Evolutionary conservation across 2,888 invertebrate species (phyloP).

Genomic region (Aphrophora alni): DNA sequence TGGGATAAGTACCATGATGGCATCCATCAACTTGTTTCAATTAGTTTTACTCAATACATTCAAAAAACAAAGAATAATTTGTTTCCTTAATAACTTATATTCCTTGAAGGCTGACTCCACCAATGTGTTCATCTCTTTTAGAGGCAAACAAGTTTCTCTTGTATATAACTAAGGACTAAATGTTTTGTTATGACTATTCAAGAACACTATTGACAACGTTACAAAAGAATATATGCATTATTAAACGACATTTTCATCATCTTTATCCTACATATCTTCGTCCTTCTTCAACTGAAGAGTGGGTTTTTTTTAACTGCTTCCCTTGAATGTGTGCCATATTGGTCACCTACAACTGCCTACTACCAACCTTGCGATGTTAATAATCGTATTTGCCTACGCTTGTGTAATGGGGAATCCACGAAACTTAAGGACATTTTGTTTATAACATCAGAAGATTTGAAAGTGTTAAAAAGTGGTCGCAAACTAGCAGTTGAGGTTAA

Average conservation of each 20-base stretch:
- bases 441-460: too few species aligned
- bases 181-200: too few species aligned
- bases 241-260: not conserved
- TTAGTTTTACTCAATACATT: too few species aligned
- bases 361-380: not conserved
- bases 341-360: not conserved
- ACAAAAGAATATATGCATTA: not conserved
- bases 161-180: too few species aligned
- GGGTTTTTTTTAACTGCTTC: not conserved
- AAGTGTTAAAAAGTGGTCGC: not conserved
- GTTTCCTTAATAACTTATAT: too few species aligned
- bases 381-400: not conserved
- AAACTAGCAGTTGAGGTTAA: not conserved
- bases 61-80: too few species aligned
- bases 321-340: not conserved
- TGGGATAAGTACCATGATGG: too few species aligned
- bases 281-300: not conserved
- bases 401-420: too few species aligned
- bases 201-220: not conserved
- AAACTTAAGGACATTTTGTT: too few species aligned
- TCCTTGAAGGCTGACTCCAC: too few species aligned
- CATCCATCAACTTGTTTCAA: too few species aligned
- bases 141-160: not conserved
- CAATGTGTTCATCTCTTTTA: not conserved
- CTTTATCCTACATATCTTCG: not conserved